Evolutionary conservation across 2,797 vertebrate species (phyloP), one percentile per base, ranked within the genome.

Genomic region (Cirrhinus molitorella): DNA sequence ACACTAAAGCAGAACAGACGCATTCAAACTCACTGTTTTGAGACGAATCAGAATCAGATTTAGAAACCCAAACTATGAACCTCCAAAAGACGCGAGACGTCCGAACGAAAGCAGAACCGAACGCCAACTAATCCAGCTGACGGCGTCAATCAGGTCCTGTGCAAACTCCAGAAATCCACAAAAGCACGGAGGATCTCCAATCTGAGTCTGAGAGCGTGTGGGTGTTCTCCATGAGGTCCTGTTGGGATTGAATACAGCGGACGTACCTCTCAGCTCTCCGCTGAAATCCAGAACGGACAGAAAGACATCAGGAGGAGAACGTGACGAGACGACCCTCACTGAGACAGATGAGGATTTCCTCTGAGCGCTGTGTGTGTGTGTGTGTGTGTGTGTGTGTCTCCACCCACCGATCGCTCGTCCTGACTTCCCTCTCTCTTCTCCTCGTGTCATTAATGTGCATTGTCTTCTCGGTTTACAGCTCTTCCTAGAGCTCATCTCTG

Each of bases 331-430:
- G 28, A 57, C 49, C 49, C 49, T 19, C 49, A 28, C 14, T n/a
- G n/a, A 37, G 51, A 40, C 21, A 7, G 72, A 75, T 86, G 87
- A 89, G 88, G 90, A 90, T 90, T 88, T 91, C 90, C 90, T 65
- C 28, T 8, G 28, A 1, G 0, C 90, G 77, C n/a, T n/a, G n/a
- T n/a, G n/a, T n/a, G n/a, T n/a, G n/a, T 13, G 65, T 90, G 77
- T 78, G 79, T 66, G 55, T 25, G 28, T 55, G 55, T 61, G 74
- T 47, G 87, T 86, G 72, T 83, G 57, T 72, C 84, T 85, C 84
- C 71, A 59, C 83, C 80, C 67, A 74, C 83, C 73, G 63, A 81
- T 85, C 59, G 59, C 59, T 61, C 59, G 25, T 3, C 25, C 80
- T 78, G 83, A 85, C 81, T 67, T 28, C 59, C 5, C 43, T n/a